Evolutionary conservation across 2,888 invertebrate species (phyloP).

Genomic region (Drosophila anceps): DNA sequence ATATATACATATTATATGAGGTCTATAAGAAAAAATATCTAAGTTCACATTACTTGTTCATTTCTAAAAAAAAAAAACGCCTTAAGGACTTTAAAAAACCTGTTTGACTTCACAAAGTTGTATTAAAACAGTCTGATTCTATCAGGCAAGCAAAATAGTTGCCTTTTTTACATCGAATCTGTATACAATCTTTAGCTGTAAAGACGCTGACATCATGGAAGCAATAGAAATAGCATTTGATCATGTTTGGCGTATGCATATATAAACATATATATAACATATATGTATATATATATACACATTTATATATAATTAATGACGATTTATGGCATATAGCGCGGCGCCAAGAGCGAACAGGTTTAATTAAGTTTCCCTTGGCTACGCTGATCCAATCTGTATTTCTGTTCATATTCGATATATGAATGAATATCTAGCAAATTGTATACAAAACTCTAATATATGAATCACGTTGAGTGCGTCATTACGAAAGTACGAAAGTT

Average conservation of each 20-base stretch:
- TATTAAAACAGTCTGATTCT: neutral
- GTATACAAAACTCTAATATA: neutral
- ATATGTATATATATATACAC: constrained; percentile 8
- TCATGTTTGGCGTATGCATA: constrained; percentile 36
- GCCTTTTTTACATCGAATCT: neutral
- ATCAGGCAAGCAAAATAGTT: neutral
- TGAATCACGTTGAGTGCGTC: constrained; percentile 6
- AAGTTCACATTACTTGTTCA: neutral
- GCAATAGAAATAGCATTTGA: constrained; percentile 51
- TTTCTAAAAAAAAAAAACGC: neutral
- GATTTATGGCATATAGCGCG: constrained; percentile 47
- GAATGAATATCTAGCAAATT: constrained; percentile 11
- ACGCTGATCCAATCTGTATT: constrained; percentile 3
- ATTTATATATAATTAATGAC: constrained; percentile 59
- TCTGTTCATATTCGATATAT: constrained; percentile 2
- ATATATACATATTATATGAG: neutral
- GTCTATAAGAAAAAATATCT: neutral
- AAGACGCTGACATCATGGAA: constrained; percentile 63
- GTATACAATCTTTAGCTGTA: neutral
- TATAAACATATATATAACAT: neutral
- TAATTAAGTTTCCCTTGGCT: constrained; percentile 5
- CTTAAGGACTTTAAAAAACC: neutral
- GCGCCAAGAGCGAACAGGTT: constrained; percentile 48
- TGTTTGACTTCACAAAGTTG: neutral
- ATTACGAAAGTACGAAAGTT: constrained; percentile 9